A percentile compares a stretch with the other conserved stretches of the same genome.
Evolutionary conservation across 2,797 vertebrate species (phyloP).

Genomic region (Epinephelus malabaricus): DNA sequence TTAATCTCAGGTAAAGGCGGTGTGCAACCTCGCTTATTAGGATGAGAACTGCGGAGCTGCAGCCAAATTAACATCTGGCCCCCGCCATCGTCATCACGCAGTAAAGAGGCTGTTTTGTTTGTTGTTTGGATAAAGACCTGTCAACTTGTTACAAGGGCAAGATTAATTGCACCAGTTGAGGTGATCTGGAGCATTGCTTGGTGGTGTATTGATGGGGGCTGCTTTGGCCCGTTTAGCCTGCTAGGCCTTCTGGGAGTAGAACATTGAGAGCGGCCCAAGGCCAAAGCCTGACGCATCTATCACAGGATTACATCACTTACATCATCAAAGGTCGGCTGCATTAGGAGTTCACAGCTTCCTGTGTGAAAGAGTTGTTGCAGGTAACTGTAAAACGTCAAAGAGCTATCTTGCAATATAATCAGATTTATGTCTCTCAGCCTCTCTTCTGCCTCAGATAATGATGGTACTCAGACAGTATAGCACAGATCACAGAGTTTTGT

Average conservation of each 20-base stretch:
- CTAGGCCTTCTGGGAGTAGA: slow-evolving; percentile 65
- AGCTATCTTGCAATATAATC: slow-evolving; percentile 36
- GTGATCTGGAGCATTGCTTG: slow-evolving; percentile 52
- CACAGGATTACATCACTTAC: slow-evolving; percentile 72
- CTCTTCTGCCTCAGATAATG: slow-evolving; percentile 39
- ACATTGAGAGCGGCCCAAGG: slow-evolving; percentile 68
- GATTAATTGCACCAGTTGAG: slow-evolving; percentile 66
- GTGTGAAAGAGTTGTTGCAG: slow-evolving; percentile 36
- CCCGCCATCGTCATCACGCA: slow-evolving; percentile 20
- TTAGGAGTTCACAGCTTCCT: slow-evolving; percentile 53
- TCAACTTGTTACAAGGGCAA: slow-evolving; percentile 55
- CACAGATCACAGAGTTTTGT: slow-evolving; percentile 33
- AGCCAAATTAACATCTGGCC: slow-evolving; percentile 60
- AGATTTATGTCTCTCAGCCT: slow-evolving; percentile 34
- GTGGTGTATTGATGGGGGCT: slow-evolving; percentile 69
- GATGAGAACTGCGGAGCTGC: slow-evolving; percentile 33
- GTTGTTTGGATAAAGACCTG: slow-evolving; percentile 59
- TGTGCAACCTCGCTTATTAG: slow-evolving; percentile 44
- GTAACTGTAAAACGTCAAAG: slow-evolving; percentile 35
- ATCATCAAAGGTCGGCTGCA: slow-evolving; percentile 64
- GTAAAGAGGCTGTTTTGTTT: slow-evolving; percentile 51
- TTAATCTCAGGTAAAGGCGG: slow-evolving; percentile 74
- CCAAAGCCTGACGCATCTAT: slow-evolving; percentile 72
- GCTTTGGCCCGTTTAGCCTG: slow-evolving; percentile 71
- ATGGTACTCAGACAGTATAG: slow-evolving; percentile 32